A percentile compares a stretch with the other conserved stretches of the same genome.
These are phyloP conservation scores for Hemitrygon akajei DNA, from an alignment of 2,797 vertebrate species.

Conservation along the genomic window DNA sequence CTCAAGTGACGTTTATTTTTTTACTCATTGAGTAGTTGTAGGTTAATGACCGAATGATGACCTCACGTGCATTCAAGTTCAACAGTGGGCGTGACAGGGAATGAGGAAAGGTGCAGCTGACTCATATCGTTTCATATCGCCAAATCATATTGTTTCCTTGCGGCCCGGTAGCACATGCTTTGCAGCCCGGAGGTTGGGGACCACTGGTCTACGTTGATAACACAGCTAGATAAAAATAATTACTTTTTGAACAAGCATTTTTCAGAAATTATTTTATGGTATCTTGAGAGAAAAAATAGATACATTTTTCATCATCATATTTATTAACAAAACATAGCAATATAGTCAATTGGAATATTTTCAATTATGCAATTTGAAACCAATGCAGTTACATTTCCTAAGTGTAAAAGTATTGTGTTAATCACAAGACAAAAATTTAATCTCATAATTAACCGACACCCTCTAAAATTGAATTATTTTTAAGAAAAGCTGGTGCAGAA, in stretches of 20 bases:
- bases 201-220: neutral
- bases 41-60: no score
- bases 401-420: neutral
- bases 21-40: no score
- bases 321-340: neutral
- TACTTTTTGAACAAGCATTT: neutral
- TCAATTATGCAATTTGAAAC: conserved; percentile 2
- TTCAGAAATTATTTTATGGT: neutral
- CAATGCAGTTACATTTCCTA: neutral
- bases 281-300: neutral
- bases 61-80: no score
- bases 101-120: no score
- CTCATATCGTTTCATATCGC: no score
- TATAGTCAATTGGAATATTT: neutral
- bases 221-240: neutral
- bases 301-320: neutral
- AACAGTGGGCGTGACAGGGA: no score
- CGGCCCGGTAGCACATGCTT: no score
- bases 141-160: no score
- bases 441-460: neutral
- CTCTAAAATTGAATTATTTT: neutral
- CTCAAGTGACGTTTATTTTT: no score
- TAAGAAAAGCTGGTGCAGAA: neutral
- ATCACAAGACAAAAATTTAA: neutral
- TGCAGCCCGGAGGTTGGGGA: no score